Base-by-base conservation (phyloP, 2,113 vertebrate genomes). In the Vanacampus margaritifer region DNA sequence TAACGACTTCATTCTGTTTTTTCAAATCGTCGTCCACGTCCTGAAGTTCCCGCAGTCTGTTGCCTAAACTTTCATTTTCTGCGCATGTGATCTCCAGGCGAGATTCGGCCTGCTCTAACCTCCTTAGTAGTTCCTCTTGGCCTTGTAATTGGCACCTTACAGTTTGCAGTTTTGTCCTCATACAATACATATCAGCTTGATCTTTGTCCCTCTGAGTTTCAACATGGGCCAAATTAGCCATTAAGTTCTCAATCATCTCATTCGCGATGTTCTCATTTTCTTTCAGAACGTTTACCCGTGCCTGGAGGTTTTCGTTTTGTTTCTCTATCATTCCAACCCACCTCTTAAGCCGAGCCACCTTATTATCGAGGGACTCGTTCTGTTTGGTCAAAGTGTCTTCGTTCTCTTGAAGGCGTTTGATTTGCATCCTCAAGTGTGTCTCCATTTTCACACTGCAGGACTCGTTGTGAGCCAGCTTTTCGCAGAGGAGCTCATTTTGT, bases 381-480 rank as follows among this genome's bases (percentile, higher is more conserved):
- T 61, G 59, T 24, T 61, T 61, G 7, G 39, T 61, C 59, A 61
- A 21, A 13, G 12, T 41, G 12, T 61, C 59, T 39, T 61, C 36
- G 11, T 41, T 61, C 14, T 61, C 59, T 61, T 41, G 59, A 24
- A 61, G 59, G n/a, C 23, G 41, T 61, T 61, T 39, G 2, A 61
- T 39, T 39, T 61, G 59, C 59, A 23, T 39, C 11, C 36, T 39
- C n/a, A 61, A 61, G 21, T 61, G 36, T 6, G 59, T 61, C 19
- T 61, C 36, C 35, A 61, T 61, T 9, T 61, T 61, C 36, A 41
- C n/a, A 41, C 59, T 61, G 36, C 59, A 41, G 36, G 36, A 61
- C 11, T 61, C 59, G 13, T 39, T 12, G n/a, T 41, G 59, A 41
- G 37, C 59, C 21, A 61, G 37, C n/a, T 61, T 61, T 41, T 61